Base-by-base conservation (phyloP, 2,888 invertebrate genomes). In the Gastrophysa polygoni region DNA sequence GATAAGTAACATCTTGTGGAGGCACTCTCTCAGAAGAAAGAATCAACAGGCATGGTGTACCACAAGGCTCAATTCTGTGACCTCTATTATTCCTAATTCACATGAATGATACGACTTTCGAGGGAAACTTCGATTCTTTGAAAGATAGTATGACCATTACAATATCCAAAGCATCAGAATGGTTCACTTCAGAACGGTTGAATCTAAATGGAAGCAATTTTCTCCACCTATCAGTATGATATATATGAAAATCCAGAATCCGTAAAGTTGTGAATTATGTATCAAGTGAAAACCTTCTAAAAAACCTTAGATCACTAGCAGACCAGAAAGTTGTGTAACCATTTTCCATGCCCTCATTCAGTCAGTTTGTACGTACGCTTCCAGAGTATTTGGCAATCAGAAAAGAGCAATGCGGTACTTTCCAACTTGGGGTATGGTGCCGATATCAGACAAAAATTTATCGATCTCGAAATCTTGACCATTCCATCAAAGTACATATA, bases 191-290 rank as follows among this genome's bases (percentile, higher is more conserved):
- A 7, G 24, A 24, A 24, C 24, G 24, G 7, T 24, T 48, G 48
- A 48, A 48, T 48, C 48, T 48, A 11, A 48, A 48, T 48, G 48
- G n/a, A 10, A 48, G 48, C 48, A 48, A 48, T 21, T 3, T 48
- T 48, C 21, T 48, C 48, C 21, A 48, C 48, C 4, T 20, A 18
- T 11, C 20, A 18, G 48, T 20, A 48, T 48, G 48, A 48, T 48
- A 48, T 20, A 38, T 38, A 38, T 4, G 38, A 38, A 38, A 38
- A 38, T 11, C 48, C 48, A 21, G 24, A 48, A 21, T 48, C 48
- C 2, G 48, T 48, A 48, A 48, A 17, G n/a, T 48, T 48, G 24
- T 24, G 7, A 24, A 24, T 24, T 7, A 24, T 24, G 7, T 24
- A 24, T 3, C 24, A 24, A 24, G n/a, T n/a, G n/a, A n/a, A n/a